Evolutionary conservation across 2,888 invertebrate species (phyloP).

Genomic region (Ferdinandea cuprea): DNA sequence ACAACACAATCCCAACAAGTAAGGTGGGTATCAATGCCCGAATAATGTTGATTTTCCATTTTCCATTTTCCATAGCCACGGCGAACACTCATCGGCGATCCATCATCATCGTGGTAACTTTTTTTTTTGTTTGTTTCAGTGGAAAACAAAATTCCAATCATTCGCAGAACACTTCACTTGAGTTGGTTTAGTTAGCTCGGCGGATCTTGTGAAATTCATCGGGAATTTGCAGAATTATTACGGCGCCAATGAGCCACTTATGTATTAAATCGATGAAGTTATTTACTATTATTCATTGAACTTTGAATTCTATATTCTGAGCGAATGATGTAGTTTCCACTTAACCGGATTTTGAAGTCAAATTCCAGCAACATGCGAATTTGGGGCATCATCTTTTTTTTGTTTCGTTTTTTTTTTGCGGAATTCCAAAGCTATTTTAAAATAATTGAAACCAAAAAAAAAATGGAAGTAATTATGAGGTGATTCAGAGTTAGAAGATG

Average conservation of each 20-base stretch:
- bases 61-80: slow-evolving; percentile 18
- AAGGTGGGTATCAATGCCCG: slow-evolving; percentile 58
- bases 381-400: too few relatives aligned
- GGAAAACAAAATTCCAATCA: slow-evolving; percentile 50
- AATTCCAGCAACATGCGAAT: neutral
- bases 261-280: neutral
- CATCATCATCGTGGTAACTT: slow-evolving; percentile 35
- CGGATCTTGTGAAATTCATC: slow-evolving; percentile 38
- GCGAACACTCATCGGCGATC: slow-evolving; percentile 24
- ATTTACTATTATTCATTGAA: slow-evolving; percentile 24
- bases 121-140: too few relatives aligned
- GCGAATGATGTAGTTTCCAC: slow-evolving; percentile 35
- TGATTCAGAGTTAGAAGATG: slow-evolving; percentile 5
- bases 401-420: too few relatives aligned
- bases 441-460: slow-evolving; percentile 6
- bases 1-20: slow-evolving; percentile 30
- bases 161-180: slow-evolving; percentile 32
- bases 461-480: slow-evolving; percentile 2
- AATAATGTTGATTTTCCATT: slow-evolving; percentile 67
- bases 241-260: slow-evolving; percentile 24
- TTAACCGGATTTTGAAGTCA: slow-evolving; percentile 10
- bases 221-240: slow-evolving; percentile 5
- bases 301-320: neutral
- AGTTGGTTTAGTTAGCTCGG: slow-evolving; percentile 6
- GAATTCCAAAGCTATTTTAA: slow-evolving; percentile 1